Conservation (phyloP, 2,797 vertebrate species). For the Gymnothorax reevesii region DNA sequence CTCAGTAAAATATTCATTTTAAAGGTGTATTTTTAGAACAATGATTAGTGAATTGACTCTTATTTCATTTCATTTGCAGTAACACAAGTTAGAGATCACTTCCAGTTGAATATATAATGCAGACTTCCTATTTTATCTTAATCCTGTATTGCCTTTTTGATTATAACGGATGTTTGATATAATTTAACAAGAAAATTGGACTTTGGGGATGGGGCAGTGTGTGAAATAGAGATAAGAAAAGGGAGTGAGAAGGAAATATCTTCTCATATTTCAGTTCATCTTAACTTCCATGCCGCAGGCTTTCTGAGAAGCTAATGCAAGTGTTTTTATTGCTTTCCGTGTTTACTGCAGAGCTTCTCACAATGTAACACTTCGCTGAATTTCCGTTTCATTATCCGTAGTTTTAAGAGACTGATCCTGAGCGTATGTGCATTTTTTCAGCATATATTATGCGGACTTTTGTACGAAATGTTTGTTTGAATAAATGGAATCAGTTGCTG, state of each 20-base stretch:
- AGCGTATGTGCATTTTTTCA: constrained; percentile 43
- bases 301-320: not conserved
- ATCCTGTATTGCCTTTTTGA: not conserved
- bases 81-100: not conserved
- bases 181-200: not conserved
- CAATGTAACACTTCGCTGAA: not conserved
- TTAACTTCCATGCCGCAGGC: not conserved
- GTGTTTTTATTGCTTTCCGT: not conserved
- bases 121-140: not conserved
- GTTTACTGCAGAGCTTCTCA: not conserved
- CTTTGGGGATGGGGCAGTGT: not conserved
- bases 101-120: not conserved
- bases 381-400: not conserved
- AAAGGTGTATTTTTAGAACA: too few relatives aligned
- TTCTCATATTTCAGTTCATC: not conserved
- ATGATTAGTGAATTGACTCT: not conserved
- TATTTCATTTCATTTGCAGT: not conserved
- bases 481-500: constrained; percentile 55
- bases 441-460: constrained; percentile 41
- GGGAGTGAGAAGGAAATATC: not conserved
- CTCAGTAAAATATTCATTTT: too few relatives aligned
- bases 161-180: not conserved
- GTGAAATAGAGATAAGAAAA: not conserved
- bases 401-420: constrained; percentile 16
- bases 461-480: constrained; percentile 56